These are phyloP conservation scores for Melinaea marsaeus DNA, from an alignment of 2,888 invertebrate species.

Conservation along the genomic window DNA sequence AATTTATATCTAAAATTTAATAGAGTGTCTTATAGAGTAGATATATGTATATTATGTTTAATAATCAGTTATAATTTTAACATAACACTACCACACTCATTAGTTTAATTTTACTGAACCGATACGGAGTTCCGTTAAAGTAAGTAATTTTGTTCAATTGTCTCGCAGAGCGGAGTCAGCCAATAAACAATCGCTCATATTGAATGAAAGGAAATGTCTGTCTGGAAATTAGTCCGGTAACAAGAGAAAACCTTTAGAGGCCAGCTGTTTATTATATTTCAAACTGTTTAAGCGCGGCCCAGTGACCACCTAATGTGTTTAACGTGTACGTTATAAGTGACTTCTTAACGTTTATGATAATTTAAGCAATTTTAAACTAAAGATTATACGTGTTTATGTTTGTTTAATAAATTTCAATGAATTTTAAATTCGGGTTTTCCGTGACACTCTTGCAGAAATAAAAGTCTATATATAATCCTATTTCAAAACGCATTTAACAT, in stretches of 20 bases:
- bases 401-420: not conserved
- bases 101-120: slow-evolving; percentile 35
- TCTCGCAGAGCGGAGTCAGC: slow-evolving; percentile 64
- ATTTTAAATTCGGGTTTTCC: slow-evolving; percentile 33
- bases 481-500: slow-evolving; percentile 77
- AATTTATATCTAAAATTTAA: too few species aligned
- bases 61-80: not conserved
- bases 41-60: not conserved
- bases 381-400: not conserved
- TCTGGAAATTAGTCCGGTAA: slow-evolving; percentile 72
- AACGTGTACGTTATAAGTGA: slow-evolving; percentile 45
- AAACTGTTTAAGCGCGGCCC: slow-evolving; percentile 53
- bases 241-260: slow-evolving; percentile 75
- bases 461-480: slow-evolving; percentile 68
- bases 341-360: slow-evolving; percentile 34
- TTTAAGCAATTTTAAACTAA: too few species aligned
- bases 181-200: slow-evolving; percentile 77
- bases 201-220: slow-evolving; percentile 77
- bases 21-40: not conserved
- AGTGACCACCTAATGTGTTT: slow-evolving; percentile 59
- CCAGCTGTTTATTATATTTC: slow-evolving; percentile 67
- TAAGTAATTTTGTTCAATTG: slow-evolving; percentile 70
- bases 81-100: slow-evolving; percentile 14
- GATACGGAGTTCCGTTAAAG: slow-evolving; percentile 58
- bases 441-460: slow-evolving; percentile 53